Percentiles rank a stretch among this genome's conserved stretches.
Evolutionary conservation across 2,797 vertebrate species (phyloP).

Genomic region (Sebastes reedi): DNA sequence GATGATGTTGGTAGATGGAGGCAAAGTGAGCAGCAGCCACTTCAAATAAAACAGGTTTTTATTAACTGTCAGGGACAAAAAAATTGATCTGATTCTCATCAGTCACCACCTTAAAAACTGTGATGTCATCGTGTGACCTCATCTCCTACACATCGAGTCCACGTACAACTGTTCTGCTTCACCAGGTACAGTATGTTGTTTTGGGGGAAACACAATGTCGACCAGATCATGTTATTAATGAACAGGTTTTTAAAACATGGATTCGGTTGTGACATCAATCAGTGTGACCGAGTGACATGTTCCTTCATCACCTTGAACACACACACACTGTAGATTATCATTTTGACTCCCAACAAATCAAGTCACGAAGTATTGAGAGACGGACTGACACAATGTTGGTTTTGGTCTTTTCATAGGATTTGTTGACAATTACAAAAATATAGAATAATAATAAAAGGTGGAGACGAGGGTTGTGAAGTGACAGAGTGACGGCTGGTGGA

Average conservation of each 20-base stretch:
- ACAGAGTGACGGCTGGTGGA: not conserved
- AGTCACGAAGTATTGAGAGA: not conserved
- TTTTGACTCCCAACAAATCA: not conserved
- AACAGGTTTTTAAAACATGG: not conserved
- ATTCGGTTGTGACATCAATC: not conserved
- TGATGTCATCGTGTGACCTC: conserved; percentile 20
- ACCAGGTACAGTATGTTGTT: not conserved
- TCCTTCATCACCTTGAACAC: not conserved
- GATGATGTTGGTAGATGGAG: not conserved
- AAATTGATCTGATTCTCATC: conserved; percentile 28
- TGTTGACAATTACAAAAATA: not conserved
- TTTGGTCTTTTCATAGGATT: conserved; percentile 19
- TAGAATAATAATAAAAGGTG: not conserved
- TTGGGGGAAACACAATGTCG: conserved; percentile 13
- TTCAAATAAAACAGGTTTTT: conserved; percentile 39
- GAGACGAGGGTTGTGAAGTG: not conserved
- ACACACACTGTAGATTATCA: not conserved
- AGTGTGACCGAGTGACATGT: not conserved
- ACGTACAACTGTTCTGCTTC: conserved; percentile 14
- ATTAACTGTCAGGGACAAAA: conserved; percentile 17
- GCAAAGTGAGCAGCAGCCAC: conserved; percentile 25
- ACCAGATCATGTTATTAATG: not conserved
- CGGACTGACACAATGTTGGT: not conserved
- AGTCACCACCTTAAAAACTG: conserved; percentile 23
- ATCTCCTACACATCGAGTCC: conserved; percentile 20